Evolutionary conservation across 2,888 invertebrate species (phyloP), one percentile per base, ranked within the genome.

Genomic region (Ryuthela nishihirai): DNA sequence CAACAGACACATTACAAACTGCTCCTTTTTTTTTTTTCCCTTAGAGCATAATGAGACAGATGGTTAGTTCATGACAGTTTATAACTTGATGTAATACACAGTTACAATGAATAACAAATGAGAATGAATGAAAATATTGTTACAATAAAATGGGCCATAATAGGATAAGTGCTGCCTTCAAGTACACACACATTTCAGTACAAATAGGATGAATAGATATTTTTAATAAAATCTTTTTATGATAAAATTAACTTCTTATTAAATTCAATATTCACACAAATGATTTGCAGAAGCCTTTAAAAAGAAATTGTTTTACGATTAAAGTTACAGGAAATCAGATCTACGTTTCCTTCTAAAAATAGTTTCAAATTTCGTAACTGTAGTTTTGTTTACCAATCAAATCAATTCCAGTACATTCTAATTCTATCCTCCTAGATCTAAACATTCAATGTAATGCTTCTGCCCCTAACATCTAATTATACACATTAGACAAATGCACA

Each of bases 401-500:
- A 41, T 20, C 34, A 54, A 35, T 12, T 41, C 34, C 46, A 41
- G 40, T 44, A 54, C 46, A 41, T 46, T 43, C 20, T 20, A 47
- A 35, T 29, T 29, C 54, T 55, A 55, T 44, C 29, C 4, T 39
- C 21, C 54, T 55, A 48, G 9, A 43, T 15, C 43, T 44, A 48
- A 35, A 41, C 24, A 24, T 23, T n/a, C n/a, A n/a, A 48, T 48
- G 41, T 23, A 40, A 25, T 26, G 10, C 39, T 17, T 52, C 48
- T 55, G 54, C 44, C 25, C 21, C 56, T 58, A 52, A 41, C 36
- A 58, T 41, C 56, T 58, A 58, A 34, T 40, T 40, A 44, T 39
- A 42, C 46, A 58, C 46, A 38, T 46, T 46, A 34, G 45, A 58
- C 50, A 56, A 58, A 58, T 58, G 50, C 56, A 58, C 52, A 52